Base-by-base conservation (phyloP, 2,888 invertebrate genomes). In the Digitonthophagus gazella region DNA sequence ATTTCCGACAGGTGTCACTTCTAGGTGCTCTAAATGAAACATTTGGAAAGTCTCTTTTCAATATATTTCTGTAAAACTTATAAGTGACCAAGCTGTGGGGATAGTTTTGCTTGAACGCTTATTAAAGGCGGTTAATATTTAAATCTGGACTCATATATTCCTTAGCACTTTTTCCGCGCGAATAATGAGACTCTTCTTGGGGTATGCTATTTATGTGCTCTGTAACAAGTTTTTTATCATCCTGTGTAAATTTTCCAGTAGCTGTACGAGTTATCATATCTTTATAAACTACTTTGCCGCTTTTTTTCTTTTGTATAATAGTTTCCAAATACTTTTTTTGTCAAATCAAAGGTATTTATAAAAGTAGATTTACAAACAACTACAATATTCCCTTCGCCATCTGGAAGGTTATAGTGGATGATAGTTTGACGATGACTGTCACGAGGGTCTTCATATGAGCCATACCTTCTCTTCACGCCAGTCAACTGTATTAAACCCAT, bases 81-180 rank as follows among this genome's bases (percentile, higher is more conserved):
- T n/a, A n/a, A n/a, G n/a, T n/a, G n/a, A n/a, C n/a, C n/a, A n/a
- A n/a, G n/a, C n/a, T n/a, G n/a, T n/a, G n/a, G n/a, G n/a, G n/a
- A n/a, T n/a, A n/a, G n/a, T n/a, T n/a, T n/a, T n/a, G n/a, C n/a
- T n/a, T n/a, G n/a, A n/a, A n/a, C n/a, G n/a, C n/a, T n/a, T n/a
- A n/a, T n/a, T n/a, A n/a, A 71, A 67, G 67, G 72, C 71, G 57
- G 70, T 65, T 69, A 64, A 55, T 65, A 67, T 74, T 73, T 67
- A 73, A 69, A 71, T 74, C 72, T 18, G 72, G 68, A 71, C 74
- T 74, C 58, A 73, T 15, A 54, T 67, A 73, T 69, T n/a, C n/a
- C n/a, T n/a, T n/a, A n/a, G n/a, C n/a, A n/a, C n/a, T n/a, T n/a
- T n/a, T n/a, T n/a, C n/a, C 72, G 66, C 18, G 71, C 73, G 58